phyloP scores from a whole-genome alignment of 2,888 invertebrate genomes.

The Eristalis intricaria region DNA sequence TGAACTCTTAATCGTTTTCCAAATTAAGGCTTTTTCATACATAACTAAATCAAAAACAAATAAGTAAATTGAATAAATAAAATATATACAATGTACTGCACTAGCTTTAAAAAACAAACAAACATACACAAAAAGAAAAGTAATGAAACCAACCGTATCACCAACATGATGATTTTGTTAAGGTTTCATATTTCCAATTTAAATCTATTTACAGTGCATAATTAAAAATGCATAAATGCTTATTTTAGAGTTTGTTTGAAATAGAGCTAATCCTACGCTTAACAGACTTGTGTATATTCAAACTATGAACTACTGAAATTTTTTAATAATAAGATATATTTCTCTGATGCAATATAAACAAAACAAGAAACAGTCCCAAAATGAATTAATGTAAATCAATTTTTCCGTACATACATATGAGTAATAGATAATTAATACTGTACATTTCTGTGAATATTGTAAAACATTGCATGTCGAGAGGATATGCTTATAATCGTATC shows the following conservation, averaged over 20 bases:
- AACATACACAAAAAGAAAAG: conserved; percentile 33
- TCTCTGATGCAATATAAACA: background rate
- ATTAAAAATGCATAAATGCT: conserved; percentile 34
- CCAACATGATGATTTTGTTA: conserved; percentile 63
- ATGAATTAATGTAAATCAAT: background rate
- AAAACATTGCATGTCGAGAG: background rate
- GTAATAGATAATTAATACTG: background rate
- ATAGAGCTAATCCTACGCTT: conserved; percentile 62
- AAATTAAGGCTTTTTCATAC: conserved; percentile 32
- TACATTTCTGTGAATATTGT: background rate
- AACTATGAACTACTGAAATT: conserved; percentile 6
- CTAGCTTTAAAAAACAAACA: conserved; percentile 61
- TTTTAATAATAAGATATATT: background rate
- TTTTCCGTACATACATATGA: background rate
- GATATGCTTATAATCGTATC: background rate
- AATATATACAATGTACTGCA: conserved; percentile 31
- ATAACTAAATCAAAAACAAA: background rate
- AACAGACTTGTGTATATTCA: conserved; percentile 34
- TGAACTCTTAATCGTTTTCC: background rate
- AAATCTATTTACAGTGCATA: conserved; percentile 66
- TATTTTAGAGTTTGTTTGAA: conserved; percentile 19
- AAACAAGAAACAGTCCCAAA: background rate
- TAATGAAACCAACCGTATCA: conserved; percentile 29
- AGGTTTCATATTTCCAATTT: conserved; percentile 69
- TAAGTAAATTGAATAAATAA: conserved; percentile 6